phyloP scores from a whole-genome alignment of 2,797 vertebrate genomes.

The Brotula barbata region DNA sequence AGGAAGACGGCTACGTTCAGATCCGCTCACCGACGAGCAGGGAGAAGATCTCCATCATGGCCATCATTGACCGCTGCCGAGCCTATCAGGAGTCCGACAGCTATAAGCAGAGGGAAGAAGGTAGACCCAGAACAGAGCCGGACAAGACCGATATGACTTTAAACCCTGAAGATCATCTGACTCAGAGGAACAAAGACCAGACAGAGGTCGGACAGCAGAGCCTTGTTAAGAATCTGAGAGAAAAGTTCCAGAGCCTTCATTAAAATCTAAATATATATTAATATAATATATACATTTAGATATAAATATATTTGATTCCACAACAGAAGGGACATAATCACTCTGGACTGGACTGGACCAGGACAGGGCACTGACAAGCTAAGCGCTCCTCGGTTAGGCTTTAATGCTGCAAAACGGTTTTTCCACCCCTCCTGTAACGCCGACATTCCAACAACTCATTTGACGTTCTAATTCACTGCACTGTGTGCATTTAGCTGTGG shows the following conservation, averaged over 20 bases:
- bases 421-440: too few species aligned
- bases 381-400: too few species aligned
- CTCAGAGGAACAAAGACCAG: neutral
- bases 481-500: too few species aligned
- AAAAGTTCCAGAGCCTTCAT: slow-evolving; percentile 70
- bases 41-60: slow-evolving; percentile 83
- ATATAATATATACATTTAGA: too few species aligned
- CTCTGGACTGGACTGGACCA: too few species aligned
- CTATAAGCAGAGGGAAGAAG: slow-evolving; percentile 67
- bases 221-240: slow-evolving; percentile 71
- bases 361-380: too few species aligned
- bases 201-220: slow-evolving; percentile 53
- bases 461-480: too few species aligned
- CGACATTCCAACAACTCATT: too few species aligned
- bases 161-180: neutral
- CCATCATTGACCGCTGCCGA: slow-evolving; percentile 81
- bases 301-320: too few species aligned
- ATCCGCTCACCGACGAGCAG: slow-evolving; percentile 83
- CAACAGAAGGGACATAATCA: too few species aligned
- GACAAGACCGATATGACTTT: slow-evolving; percentile 19
- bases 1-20: slow-evolving; percentile 72
- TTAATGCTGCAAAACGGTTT: too few species aligned
- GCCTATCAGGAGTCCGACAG: slow-evolving; percentile 83
- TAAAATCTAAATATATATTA: too few species aligned
- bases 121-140: slow-evolving; percentile 21